Evolutionary conservation across 2,797 vertebrate species (phyloP).

Genomic region (Sternotherus odoratus): DNA sequence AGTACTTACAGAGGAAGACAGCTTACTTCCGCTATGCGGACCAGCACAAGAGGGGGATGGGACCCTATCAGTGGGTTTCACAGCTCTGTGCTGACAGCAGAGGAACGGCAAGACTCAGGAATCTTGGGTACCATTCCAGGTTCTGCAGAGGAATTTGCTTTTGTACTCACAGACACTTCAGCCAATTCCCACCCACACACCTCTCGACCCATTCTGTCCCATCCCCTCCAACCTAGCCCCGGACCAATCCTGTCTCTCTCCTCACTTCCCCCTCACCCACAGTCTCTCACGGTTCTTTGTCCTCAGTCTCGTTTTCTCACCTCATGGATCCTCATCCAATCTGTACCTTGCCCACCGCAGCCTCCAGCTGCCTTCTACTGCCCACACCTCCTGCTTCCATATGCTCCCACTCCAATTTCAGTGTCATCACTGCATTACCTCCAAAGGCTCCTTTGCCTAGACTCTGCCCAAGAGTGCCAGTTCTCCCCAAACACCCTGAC

Average conservation of each 20-base stretch:
- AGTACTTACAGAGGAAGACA: neutral
- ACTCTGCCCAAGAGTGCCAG: neutral
- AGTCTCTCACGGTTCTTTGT: too few species aligned
- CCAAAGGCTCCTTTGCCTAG: neutral
- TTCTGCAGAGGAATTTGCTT: neutral
- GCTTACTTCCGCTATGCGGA: neutral
- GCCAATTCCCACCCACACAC: neutral
- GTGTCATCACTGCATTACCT: fast-evolving
- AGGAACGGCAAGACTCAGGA: neutral
- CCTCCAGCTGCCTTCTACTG: neutral
- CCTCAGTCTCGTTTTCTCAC: neutral
- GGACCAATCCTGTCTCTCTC: neutral
- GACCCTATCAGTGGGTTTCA: neutral
- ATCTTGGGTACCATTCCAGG: neutral
- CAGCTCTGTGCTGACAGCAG: neutral
- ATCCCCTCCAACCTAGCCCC: neutral
- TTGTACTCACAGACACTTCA: neutral
- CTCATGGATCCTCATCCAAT: neutral
- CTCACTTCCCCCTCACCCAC: neutral
- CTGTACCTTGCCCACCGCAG: neutral
- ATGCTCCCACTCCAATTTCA: neutral
- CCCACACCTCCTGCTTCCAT: neutral
- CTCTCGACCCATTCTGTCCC: neutral
- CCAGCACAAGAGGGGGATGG: neutral
- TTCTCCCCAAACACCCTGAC: neutral